A percentile compares a stretch with the other conserved stretches of the same genome.
Conservation (phyloP, 2,797 vertebrate genomes). For the Hozukius guyotensis region DNA sequence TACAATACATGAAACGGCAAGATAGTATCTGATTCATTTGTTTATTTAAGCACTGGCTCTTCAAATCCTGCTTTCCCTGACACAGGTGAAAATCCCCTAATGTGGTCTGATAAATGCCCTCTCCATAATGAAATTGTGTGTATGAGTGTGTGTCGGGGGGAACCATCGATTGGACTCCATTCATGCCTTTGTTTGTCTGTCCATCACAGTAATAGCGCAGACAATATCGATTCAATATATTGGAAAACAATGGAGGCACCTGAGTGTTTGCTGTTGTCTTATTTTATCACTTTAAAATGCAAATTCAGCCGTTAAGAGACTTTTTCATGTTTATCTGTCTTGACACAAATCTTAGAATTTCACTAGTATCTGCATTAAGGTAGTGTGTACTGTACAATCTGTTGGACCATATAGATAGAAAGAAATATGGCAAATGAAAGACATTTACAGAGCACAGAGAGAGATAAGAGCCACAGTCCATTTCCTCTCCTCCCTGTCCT, state of each 20-base stretch:
- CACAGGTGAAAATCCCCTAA: constrained; percentile 38
- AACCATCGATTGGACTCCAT: constrained; percentile 49
- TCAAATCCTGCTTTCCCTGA: constrained; percentile 8
- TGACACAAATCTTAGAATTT: not conserved
- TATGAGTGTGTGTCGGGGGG: constrained; percentile 16
- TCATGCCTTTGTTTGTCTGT: constrained; percentile 58
- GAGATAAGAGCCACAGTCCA: not conserved
- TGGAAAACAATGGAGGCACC: constrained; percentile 46
- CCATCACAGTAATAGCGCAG: constrained; percentile 52
- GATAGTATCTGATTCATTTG: constrained; percentile 48
- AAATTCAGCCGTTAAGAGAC: constrained; percentile 5
- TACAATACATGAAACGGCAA: constrained; percentile 14
- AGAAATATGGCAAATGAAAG: constrained; percentile 9
- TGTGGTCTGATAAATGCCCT: constrained; percentile 42
- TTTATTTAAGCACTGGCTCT: constrained; percentile 8
- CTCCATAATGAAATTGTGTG: constrained; percentile 32
- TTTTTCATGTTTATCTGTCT: not conserved
- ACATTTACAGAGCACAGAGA: constrained; percentile 12
- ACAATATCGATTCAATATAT: constrained; percentile 56
- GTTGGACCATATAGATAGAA: not conserved
- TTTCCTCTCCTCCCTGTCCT: constrained; percentile 4
- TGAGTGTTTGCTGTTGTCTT: constrained; percentile 24
- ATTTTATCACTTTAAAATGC: constrained; percentile 36
- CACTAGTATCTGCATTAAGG: not conserved
- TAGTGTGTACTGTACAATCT: not conserved